Evolutionary conservation across 2,797 vertebrate species (phyloP), one percentile per base, ranked within the genome.

Genomic region (Erithacus rubecula): DNA sequence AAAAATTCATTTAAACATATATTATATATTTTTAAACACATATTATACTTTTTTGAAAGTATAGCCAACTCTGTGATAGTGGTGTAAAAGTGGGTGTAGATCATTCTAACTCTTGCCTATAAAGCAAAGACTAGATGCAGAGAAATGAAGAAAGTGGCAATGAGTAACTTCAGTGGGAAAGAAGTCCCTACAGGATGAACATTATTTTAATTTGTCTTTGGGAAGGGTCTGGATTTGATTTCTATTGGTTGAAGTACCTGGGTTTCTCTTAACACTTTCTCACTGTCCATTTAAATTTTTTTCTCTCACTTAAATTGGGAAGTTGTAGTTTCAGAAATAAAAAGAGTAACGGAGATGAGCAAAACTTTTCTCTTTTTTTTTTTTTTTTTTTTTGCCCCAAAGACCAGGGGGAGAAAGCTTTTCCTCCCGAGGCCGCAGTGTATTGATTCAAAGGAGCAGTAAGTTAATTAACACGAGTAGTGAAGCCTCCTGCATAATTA

Each of bases 401-500:
- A 47, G 46, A 81, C 69, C 43, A 70, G 26, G 39, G 85, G 92
- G 93, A 93, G 79, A 91, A 80, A 83, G 88, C 79, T 77, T 88
- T 97, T 94, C 95, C 97, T 97, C 97, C 76, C 47, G 92, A 96
- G 97, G 95, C 97, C 96, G 76, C 83, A 82, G 81, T 67, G 94
- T 98, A 98, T 98, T 98, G 98, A 98, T 98, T 98, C 95, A 95
- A 97, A 96, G 92, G 97, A 98, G 94, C 97, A 98, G 97, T 97
- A 95, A 97, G 96, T 98, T 98, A 98, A 98, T 98, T 98, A 98
- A 98, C 97, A 97, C 71, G 34, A 97, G 97, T 97, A 97, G 96
- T 98, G 97, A 97, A 97, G 97, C 97, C 97, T 98, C 95, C 95
- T 98, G 97, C 98, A 98, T 98, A 98, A 98, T 98, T 98, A 98